A percentile compares a stretch with the other conserved stretches of the same genome.
These are phyloP conservation scores for Drosophila ustulata DNA, from an alignment of 2,888 invertebrate genomes.

Conservation along the genomic window DNA sequence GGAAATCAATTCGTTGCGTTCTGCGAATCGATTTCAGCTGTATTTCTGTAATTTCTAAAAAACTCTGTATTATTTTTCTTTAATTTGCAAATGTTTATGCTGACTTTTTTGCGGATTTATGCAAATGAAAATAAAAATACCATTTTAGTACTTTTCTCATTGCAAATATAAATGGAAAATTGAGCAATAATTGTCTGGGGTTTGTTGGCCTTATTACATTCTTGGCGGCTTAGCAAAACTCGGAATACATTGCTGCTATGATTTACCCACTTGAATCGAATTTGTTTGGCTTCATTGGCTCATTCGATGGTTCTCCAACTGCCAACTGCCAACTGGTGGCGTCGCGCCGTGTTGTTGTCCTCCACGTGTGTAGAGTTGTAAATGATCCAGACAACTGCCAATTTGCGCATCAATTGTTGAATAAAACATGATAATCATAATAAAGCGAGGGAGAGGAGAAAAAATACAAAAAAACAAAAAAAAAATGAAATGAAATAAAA, in stretches of 20 bases:
- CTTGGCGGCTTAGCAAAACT: constrained; percentile 2
- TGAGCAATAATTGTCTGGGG: no score
- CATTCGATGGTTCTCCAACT: constrained; percentile 11
- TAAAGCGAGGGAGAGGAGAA: constrained; percentile 50
- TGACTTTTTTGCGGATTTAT: no score
- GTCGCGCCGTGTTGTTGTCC: constrained; percentile 29
- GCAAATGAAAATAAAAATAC: no score
- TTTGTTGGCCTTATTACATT: background rate
- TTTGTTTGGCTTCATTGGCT: constrained; percentile 19
- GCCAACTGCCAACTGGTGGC: background rate
- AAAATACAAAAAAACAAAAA: constrained; percentile 20
- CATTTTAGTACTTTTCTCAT: background rate
- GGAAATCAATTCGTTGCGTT: constrained; percentile 56
- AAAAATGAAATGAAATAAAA: constrained; percentile 68
- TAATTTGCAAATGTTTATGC: background rate
- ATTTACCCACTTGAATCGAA: constrained; percentile 36
- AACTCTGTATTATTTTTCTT: background rate
- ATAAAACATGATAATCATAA: constrained; percentile 82
- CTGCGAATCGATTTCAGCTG: constrained; percentile 41
- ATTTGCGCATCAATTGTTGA: constrained; percentile 81
- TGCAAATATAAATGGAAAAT: background rate
- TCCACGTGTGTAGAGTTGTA: constrained; percentile 74
- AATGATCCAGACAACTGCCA: constrained; percentile 81
- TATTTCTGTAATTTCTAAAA: constrained; percentile 1
- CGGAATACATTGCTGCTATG: constrained; percentile 35